Base-by-base conservation (phyloP, 1,140 invertebrate species). In the Drosophila ficusphila region DNA sequence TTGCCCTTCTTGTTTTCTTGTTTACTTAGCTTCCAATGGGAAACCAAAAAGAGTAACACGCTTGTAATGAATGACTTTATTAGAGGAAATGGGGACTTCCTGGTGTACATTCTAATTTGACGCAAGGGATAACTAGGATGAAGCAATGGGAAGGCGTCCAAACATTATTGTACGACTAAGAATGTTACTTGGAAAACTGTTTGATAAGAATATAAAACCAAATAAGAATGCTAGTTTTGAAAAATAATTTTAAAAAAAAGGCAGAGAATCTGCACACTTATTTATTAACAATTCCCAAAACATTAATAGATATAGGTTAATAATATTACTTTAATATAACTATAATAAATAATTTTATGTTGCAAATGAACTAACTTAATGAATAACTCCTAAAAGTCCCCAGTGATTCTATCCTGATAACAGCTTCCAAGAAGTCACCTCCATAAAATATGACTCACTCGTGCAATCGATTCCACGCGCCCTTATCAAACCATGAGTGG, bases 1-100 rank as follows among this genome's bases (percentile, higher is more conserved):
- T 34, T 8, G 16, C 12, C 16, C 12, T 62, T 81, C n/a, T n/a
- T n/a, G n/a, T n/a, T n/a, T n/a, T n/a, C n/a, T n/a, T 81, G 73
- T 81, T 81, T 82, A 77, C 51, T 42, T 58, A 54, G 29, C 31
- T 23, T 8, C 6, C 14, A 53, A 49, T 51, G 36, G 51, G n/a
- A 69, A 34, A 31, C n/a, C 4, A 16, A 23, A 5, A 53, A 25
- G 23, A 8, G 12, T 14, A 29, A 4, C 62, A 18, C 7, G 9
- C 9, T 33, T 11, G 4, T 14, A 65, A 44, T 52, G 47, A 42
- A 68, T 44, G 46, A 33, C 62, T 68, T 18, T 39, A 31, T 68
- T 6, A 14, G 1, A 44, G 16, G 9, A 9, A 53, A 29, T 38
- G 8, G 16, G 12, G 6, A 19, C 18, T 29, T 56, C 21, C 25